Evolutionary conservation across 2,797 vertebrate genomes (phyloP).

Genomic region (Malurus leucopterus): DNA sequence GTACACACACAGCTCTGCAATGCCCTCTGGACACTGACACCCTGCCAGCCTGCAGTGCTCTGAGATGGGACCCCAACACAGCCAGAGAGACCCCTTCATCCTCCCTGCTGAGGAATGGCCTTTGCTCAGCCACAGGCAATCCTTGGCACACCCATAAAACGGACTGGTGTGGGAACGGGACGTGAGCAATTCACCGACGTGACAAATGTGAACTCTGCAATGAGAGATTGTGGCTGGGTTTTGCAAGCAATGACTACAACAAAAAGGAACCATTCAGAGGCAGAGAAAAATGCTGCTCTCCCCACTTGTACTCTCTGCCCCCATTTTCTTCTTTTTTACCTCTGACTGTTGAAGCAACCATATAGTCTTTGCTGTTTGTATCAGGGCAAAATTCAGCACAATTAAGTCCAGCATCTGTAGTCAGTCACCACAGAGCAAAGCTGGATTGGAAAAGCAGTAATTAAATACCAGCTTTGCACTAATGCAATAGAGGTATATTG

Average conservation of each 20-base stretch:
- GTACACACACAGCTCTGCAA: background rate
- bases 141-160: background rate
- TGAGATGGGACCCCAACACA: background rate
- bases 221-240: background rate
- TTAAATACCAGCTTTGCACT: background rate
- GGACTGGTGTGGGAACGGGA: background rate
- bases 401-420: background rate
- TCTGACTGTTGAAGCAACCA: background rate
- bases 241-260: background rate
- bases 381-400: background rate
- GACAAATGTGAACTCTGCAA: background rate
- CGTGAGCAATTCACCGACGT: accelerated
- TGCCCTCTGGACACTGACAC: background rate
- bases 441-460: background rate
- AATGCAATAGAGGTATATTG: background rate
- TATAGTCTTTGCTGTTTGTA: background rate
- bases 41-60: background rate
- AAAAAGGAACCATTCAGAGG: background rate
- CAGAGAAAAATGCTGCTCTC: background rate
- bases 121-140: background rate
- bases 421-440: background rate
- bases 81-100: background rate
- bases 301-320: background rate
- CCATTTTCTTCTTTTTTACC: background rate
- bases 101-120: background rate